Conservation (phyloP, 2,888 invertebrate genomes). For the Parnassius orleans region DNA sequence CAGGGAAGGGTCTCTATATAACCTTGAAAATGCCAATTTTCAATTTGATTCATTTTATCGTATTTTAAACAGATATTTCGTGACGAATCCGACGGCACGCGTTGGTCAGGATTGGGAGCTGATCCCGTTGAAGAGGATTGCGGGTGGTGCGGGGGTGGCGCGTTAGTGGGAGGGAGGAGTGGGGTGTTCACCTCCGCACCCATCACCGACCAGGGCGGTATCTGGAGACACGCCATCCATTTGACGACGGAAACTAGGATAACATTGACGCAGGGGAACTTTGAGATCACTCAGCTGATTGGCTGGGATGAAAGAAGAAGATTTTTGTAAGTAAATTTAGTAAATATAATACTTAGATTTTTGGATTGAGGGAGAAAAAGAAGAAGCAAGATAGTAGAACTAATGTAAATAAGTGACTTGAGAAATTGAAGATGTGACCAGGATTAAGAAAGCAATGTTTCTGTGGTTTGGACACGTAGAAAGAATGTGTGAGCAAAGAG, state of each 20-base stretch:
- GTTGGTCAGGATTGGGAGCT: constrained; percentile 74
- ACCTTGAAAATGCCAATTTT: too few species aligned
- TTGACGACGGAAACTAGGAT: constrained; percentile 51
- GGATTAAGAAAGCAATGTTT: too few species aligned
- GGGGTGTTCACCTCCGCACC: constrained; percentile 73
- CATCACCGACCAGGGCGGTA: constrained; percentile 72
- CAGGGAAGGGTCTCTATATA: neutral
- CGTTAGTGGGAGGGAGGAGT: constrained; percentile 57
- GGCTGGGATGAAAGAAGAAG: constrained; percentile 89
- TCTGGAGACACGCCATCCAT: constrained; percentile 67
- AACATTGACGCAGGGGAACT: constrained; percentile 86
- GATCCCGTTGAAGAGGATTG: constrained; percentile 66
- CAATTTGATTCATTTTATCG: neutral
- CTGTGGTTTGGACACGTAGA: too few species aligned
- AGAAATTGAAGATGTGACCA: too few species aligned
- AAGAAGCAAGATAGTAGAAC: too few species aligned
- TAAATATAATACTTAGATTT: neutral
- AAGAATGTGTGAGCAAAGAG: too few species aligned
- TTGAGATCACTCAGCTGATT: constrained; percentile 86
- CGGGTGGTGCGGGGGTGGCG: constrained; percentile 71
- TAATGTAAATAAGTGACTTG: too few species aligned
- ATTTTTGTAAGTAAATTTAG: constrained; percentile 79
- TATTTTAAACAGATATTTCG: constrained; percentile 56
- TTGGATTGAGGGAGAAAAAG: neutral
- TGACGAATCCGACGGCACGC: constrained; percentile 64